A percentile compares a stretch with the other conserved stretches of the same genome.
Evolutionary conservation across 92 coral and sea anemone genomes (phyloP).

Genomic region (Parazoanthus swiftii): DNA sequence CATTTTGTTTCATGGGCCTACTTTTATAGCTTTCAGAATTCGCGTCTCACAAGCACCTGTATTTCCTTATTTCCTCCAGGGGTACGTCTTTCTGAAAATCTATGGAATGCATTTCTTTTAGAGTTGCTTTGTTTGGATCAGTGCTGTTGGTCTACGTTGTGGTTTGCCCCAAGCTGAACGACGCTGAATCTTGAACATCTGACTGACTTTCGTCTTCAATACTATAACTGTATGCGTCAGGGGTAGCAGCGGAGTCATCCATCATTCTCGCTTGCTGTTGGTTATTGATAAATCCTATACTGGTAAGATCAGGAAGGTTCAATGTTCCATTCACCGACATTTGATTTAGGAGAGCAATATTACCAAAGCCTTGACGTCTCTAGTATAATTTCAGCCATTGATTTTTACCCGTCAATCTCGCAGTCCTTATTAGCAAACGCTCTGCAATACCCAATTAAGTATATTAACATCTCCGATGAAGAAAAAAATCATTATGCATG

Average conservation of each 20-base stretch:
- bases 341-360: too few relatives aligned
- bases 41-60: conserved; percentile 40
- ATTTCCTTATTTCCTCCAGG: conserved; percentile 41
- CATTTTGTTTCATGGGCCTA: conserved; percentile 46
- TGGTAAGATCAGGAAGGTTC: conserved; percentile 1
- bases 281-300: not conserved
- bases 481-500: too few relatives aligned
- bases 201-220: conserved; percentile 1
- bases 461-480: too few relatives aligned
- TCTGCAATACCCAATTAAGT: too few relatives aligned
- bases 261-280: conserved; percentile 18
- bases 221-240: conserved; percentile 3
- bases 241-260: not conserved
- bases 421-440: too few relatives aligned
- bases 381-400: too few relatives aligned
- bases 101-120: not conserved
- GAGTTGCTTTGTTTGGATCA: conserved; percentile 8
- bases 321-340: not conserved
- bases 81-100: conserved; percentile 16
- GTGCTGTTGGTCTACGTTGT: not conserved
- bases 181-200: conserved; percentile 1
- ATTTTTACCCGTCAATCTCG: too few relatives aligned
- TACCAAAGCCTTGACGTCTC: too few relatives aligned
- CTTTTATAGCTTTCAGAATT: conserved; percentile 44
- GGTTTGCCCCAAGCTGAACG: conserved; percentile 3